Base-by-base conservation (phyloP, 2,797 vertebrate genomes). In the Jordanella pulchra region DNA sequence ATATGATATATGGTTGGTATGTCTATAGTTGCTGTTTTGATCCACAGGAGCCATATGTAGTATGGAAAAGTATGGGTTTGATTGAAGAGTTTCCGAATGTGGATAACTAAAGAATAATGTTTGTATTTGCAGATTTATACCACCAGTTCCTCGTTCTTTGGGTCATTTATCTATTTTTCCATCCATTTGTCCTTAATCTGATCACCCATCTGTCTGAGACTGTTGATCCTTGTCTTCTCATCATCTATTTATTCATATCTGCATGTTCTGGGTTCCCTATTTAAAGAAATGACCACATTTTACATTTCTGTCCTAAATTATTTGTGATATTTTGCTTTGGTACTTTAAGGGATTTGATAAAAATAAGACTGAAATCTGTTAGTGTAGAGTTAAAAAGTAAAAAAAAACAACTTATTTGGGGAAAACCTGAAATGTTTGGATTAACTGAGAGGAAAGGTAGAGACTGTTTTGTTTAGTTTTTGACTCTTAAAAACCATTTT, bases 401-500 rank as follows among this genome's bases (percentile, higher is more conserved):
- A n/a, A n/a, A n/a, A n/a, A n/a, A n/a, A n/a, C 4, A 17, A 0
- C 27, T 58, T 30, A 56, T 56, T 15, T 56, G 4, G 53, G n/a
- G n/a, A 54, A 14, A 55, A 28, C 27, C 3, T 55, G 53, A 47
- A 13, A 17, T 14, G 23, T 51, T 69, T 53, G 48, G 30, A 13
- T 83, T 68, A 72, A 68, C 10, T 68, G 12, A 45, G 23, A 58
- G 35, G 6, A 66, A 39, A 65, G 25, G 45, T 23, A 73, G 42
- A 48, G 27, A 6, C 35, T 35, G 21, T 66, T 72, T 15, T 78
- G n/a, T 58, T 45, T 55, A 25, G 18, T 32, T 21, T 35, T 55
- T 55, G 23, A 12, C 3, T 11, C 13, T 45, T 45, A 39, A 7
- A 39, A 39, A 39, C 35, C 35, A n/a, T 7, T 64, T 25, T n/a